phyloP scores from a whole-genome alignment of 2,113 vertebrate genomes.

The Tetraodon nigroviridis region DNA sequence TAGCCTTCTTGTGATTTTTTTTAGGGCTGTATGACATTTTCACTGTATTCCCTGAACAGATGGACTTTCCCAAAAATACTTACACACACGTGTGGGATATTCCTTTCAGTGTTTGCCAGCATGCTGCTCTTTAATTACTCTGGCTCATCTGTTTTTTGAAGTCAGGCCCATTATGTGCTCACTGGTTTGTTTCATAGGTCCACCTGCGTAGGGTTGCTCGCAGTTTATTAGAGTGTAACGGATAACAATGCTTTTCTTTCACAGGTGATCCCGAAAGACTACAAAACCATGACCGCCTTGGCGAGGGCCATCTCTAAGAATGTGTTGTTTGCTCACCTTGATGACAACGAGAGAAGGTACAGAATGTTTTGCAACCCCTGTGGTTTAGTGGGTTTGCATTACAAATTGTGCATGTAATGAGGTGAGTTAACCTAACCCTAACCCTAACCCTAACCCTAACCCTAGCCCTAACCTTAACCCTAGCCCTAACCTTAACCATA shows the following conservation, averaged over 20 bases:
- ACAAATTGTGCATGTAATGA: slow-evolving; percentile 12
- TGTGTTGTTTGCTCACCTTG: slow-evolving; percentile 94
- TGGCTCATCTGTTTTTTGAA: slow-evolving; percentile 54
- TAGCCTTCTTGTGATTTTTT: slow-evolving; percentile 53
- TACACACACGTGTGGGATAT: slow-evolving; percentile 52
- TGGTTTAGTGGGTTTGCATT: slow-evolving; percentile 1
- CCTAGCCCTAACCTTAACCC: too few species aligned
- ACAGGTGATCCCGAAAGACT: slow-evolving; percentile 98
- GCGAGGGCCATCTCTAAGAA: slow-evolving; percentile 98
- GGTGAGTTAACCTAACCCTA: too few species aligned
- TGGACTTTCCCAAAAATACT: slow-evolving; percentile 69
- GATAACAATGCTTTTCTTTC: slow-evolving; percentile 21
- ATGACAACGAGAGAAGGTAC: slow-evolving; percentile 97
- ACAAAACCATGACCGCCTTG: slow-evolving; percentile 97
- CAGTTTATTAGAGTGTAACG: slow-evolving; percentile 19
- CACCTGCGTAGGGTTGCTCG: slow-evolving; percentile 47
- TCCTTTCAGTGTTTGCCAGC: slow-evolving; percentile 64
- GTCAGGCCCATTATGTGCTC: slow-evolving; percentile 37
- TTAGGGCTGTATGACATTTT: slow-evolving; percentile 49
- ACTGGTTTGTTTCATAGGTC: slow-evolving; percentile 56
- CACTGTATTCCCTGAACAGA: slow-evolving; percentile 62
- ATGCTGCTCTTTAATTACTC: slow-evolving; percentile 65
- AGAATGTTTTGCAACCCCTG: slow-evolving; percentile 2
- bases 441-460: too few species aligned
- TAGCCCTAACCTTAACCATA: too few species aligned